These are phyloP conservation scores for Drosophila phalerata DNA, from an alignment of 2,888 invertebrate genomes.

Conservation along the genomic window DNA sequence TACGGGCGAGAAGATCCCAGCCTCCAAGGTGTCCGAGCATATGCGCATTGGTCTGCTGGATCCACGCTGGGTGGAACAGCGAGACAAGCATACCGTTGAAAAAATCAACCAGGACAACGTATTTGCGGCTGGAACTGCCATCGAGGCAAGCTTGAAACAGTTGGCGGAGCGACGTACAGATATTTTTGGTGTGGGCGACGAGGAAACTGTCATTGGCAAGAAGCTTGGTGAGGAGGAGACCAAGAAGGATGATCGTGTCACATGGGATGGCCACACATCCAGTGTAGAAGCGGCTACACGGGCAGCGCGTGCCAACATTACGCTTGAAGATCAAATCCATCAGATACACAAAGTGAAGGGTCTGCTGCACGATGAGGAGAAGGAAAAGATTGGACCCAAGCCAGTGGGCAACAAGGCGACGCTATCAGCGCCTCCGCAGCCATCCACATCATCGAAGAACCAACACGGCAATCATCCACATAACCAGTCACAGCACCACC, in stretches of 20 bases:
- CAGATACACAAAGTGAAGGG: conserved; percentile 98
- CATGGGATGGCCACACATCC: conserved; percentile 99
- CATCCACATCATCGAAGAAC: conserved; percentile 58
- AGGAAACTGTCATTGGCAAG: conserved; percentile 99
- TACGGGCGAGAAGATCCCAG: conserved; percentile 98
- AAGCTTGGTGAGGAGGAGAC: conserved; percentile 97
- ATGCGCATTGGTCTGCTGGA: conserved; percentile 98
- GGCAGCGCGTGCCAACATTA: conserved; percentile 97
- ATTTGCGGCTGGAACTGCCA: conserved; percentile 90
- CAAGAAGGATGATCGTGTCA: conserved; percentile 94
- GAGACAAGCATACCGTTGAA: conserved; percentile 97
- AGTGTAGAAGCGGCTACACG: conserved; percentile 98
- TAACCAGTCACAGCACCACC: conserved; percentile 65
- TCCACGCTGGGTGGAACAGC: conserved; percentile 98
- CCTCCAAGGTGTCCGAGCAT: conserved; percentile 98
- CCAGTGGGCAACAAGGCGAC: conserved; percentile 87
- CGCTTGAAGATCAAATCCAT: conserved; percentile 98
- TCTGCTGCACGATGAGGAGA: conserved; percentile 96
- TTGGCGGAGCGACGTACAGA: conserved; percentile 99
- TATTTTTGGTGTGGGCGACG: conserved; percentile 99
- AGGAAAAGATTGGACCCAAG: conserved; percentile 98
- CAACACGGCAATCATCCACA: conserved; percentile 50
- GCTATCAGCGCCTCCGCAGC: conserved; percentile 84
- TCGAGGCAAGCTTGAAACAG: conserved; percentile 97
- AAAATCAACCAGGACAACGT: conserved; percentile 94